Evolutionary conservation across 2,113 vertebrate genomes (phyloP).

Genomic region (Poecile atricapillus): DNA sequence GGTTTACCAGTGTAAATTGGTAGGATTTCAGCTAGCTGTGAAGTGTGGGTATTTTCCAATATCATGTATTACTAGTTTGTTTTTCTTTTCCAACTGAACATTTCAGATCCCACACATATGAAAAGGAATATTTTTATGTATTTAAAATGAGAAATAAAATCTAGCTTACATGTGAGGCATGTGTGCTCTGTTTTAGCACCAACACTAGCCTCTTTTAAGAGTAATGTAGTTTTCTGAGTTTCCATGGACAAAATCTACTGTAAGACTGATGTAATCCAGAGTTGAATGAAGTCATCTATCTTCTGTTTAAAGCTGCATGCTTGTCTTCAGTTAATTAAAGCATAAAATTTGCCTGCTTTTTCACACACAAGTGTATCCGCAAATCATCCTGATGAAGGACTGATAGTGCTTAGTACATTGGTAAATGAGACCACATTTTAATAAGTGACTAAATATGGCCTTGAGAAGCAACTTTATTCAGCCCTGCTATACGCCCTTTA

Average conservation of each 20-base stretch:
- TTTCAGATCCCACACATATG: background rate
- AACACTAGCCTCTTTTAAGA: background rate
- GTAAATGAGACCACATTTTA: conserved; percentile 3
- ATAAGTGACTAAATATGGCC: background rate
- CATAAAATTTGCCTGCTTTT: background rate
- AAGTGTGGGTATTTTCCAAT: background rate
- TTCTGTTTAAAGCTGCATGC: background rate
- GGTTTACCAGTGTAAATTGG: background rate
- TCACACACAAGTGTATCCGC: background rate
- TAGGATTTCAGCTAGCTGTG: background rate
- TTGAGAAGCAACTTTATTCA: background rate
- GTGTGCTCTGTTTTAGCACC: background rate
- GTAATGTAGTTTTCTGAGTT: background rate
- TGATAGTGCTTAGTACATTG: background rate
- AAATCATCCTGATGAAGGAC: background rate
- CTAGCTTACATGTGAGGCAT: background rate
- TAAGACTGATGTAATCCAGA: background rate
- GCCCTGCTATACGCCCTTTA: background rate
- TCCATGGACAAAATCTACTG: background rate
- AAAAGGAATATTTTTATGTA: background rate
- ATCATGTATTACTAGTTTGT: background rate
- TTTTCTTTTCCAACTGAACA: background rate
- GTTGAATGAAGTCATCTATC: background rate
- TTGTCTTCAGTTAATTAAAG: background rate
- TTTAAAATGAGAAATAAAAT: background rate